Base-by-base conservation (phyloP, 2,113 vertebrate genomes). In the Periophthalmodon schlosseri region DNA sequence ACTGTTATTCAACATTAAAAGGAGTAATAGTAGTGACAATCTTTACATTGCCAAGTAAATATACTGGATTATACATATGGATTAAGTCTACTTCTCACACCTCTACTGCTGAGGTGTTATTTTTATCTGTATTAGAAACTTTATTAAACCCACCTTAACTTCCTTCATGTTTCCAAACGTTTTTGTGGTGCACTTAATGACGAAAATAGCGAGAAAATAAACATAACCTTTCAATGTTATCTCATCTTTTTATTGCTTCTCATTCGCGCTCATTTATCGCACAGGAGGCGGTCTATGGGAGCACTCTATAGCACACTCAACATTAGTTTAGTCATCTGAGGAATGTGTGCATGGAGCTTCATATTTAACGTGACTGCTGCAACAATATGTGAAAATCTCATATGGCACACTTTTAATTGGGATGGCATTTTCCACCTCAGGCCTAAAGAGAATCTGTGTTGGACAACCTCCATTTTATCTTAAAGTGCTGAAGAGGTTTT, bases 241-340 rank as follows among this genome's bases (percentile, higher is more conserved):
- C 85, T 87, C 86, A 69, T 86, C 65, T 69, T 80, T 86, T 90
- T 85, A 89, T 87, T 87, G 86, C 79, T 74, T 86, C 81, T 91
- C 78, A 83, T 91, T 87, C 88, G 80, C 77, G 71, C 79, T 78
- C 74, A 83, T 89, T 88, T 88, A 84, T 85, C 79, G 83, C 68
- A 69, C 69, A 77, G 75, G 80, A 74, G 76, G 71, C 74, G 69
- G 78, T 73, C 66, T 75, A 78, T 71, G 14, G 76, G 78, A 69
- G 72, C 77, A 68, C 52, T 85, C 81, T 82, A 76, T 70, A 80
- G 80, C 79, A 68, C 74, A 71, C 73, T 84, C 89, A 84, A 74
- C 76, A 83, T 87, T 83, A 84, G 76, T 87, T 87, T 90, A 77
- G 82, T 79, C 82, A 70, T 23, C 77, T 84, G 76, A 77, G 77